Evolutionary conservation across 1,140 invertebrate genomes (phyloP).

Genomic region (Bombus difficillimus): DNA sequence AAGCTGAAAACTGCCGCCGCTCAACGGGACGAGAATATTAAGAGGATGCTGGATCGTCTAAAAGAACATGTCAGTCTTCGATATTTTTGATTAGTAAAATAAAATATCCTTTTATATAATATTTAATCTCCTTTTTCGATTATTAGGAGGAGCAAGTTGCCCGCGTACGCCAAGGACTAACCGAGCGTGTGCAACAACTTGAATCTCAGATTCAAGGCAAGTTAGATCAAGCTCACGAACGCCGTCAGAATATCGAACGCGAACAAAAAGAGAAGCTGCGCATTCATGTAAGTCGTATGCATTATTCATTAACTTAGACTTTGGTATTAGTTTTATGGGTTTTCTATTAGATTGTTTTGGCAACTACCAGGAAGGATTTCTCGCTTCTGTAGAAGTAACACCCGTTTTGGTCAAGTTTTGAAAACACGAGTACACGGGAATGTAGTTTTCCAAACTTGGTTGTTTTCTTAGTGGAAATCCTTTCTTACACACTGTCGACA

Average conservation of each 20-base stretch:
- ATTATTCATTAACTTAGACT: neutral
- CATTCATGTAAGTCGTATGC: slow-evolving; percentile 87
- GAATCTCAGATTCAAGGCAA: slow-evolving; percentile 89
- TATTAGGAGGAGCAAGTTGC: slow-evolving; percentile 88
- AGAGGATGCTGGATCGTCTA: slow-evolving; percentile 93
- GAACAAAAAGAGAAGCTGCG: slow-evolving; percentile 90
- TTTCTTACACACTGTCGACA: slow-evolving; percentile 32
- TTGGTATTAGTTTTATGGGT: slow-evolving; percentile 25
- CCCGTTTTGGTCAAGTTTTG: slow-evolving; percentile 5
- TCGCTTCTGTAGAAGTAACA: slow-evolving; percentile 28
- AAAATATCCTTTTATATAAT: neutral
- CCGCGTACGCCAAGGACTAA: slow-evolving; percentile 86
- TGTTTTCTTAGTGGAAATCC: slow-evolving; percentile 43
- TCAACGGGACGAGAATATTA: slow-evolving; percentile 93
- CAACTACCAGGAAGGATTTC: slow-evolving; percentile 56
- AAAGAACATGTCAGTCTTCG: slow-evolving; percentile 91
- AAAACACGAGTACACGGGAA: neutral
- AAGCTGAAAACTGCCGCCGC: slow-evolving; percentile 92
- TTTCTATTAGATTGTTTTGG: slow-evolving; percentile 35
- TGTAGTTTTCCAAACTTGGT: slow-evolving; percentile 12
- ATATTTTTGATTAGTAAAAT: neutral
- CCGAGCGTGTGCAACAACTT: slow-evolving; percentile 86
- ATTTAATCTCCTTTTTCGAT: slow-evolving; percentile 44
- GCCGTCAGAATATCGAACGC: slow-evolving; percentile 87
- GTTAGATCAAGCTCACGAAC: slow-evolving; percentile 87